Conservation (phyloP, 2,113 vertebrate species). For the Nycticorax nycticorax region DNA sequence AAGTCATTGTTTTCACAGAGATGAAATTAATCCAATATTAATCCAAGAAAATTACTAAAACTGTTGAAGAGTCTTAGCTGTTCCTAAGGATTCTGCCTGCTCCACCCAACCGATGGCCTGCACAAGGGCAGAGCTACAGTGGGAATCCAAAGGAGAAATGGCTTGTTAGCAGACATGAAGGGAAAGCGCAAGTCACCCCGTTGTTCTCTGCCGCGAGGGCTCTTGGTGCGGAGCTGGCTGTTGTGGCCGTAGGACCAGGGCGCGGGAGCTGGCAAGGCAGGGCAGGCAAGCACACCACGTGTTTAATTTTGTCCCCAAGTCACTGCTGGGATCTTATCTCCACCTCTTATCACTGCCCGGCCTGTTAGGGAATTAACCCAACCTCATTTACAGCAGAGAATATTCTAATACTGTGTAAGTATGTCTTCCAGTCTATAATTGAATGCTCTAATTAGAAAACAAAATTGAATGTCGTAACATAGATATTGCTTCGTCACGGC, state of each 20-base stretch:
- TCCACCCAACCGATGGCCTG: not conserved
- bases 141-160: not conserved
- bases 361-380: constrained; percentile 14
- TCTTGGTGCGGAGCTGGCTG: not conserved
- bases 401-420: not conserved
- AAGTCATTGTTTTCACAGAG: not conserved
- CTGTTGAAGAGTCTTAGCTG: not conserved
- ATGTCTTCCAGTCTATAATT: constrained; percentile 22
- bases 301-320: not conserved
- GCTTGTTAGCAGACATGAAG: not conserved
- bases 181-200: accelerated
- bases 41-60: not conserved
- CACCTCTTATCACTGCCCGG: accelerated
- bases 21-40: not conserved
- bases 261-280: not conserved
- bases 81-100: not conserved
- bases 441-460: constrained; percentile 30
- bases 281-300: not conserved
- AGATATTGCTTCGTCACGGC: not conserved
- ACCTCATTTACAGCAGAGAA: constrained; percentile 8
- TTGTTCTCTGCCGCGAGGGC: not conserved
- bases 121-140: not conserved
- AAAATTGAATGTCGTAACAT: not conserved
- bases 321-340: not conserved
- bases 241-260: accelerated